Base-by-base conservation (phyloP, 2,797 vertebrate species). In the Pangasius larnaudii region DNA sequence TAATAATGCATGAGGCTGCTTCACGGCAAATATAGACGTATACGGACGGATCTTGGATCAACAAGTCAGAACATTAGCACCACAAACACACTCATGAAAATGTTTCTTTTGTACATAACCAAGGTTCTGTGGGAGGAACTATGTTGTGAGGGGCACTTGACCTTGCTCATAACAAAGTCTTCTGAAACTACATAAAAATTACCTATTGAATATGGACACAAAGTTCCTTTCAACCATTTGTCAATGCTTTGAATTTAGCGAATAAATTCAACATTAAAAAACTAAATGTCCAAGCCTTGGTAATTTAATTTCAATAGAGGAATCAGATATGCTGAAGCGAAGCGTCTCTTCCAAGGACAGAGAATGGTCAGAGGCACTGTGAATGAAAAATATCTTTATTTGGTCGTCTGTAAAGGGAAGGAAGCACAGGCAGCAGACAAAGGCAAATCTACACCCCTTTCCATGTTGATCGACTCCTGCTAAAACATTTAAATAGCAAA, bases 301-400 rank as follows among this genome's bases (percentile, higher is more conserved):
- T 87, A 79, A 91, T 89, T 88, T 89, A 75, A 90, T 80, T 88
- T 89, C 49, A 85, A 85, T 88, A 88, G 83, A 86, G 84, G 74
- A 39, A 85, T 90, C 59, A 56, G 61, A 88, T 79, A 88, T 86
- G 85, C 82, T 86, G 58, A 79, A 89, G 74, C 71, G 72, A 90
- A 86, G 78, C 80, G 67, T 75, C 69, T 86, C 14, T 85, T 83
- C 78, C 89, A 91, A 91, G 90, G 87, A 90, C 89, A 27, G 77
- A 36, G 49, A 89, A 89, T 67, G 63, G 87, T 74, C 80, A 51
- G 65, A 61, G 53, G 71, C 65, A 53, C 46, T 75, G 61, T 77
- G 58, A 71, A 86, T 88, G 58, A 86, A 88, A 65, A 89, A 87
- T 39, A 61, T 85, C 65, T 85, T 87, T 71, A 80, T 81, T 84